Conservation (phyloP, 2,888 invertebrate genomes). For the Tipula helvola region DNA sequence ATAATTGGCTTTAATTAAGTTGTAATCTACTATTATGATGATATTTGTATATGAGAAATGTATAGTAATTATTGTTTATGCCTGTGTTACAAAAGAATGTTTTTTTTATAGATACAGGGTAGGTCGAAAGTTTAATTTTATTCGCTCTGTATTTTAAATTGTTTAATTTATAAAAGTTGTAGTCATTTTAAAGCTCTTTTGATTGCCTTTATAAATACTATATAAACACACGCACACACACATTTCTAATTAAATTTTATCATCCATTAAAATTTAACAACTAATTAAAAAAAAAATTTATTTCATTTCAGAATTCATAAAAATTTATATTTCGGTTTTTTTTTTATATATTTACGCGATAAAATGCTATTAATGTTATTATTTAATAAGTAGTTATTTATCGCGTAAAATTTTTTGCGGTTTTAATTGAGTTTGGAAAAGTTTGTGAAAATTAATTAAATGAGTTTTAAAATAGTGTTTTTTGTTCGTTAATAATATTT, state of each 20-base stretch:
- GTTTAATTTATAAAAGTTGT: too few relatives aligned
- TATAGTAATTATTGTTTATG: background rate
- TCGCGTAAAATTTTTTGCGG: background rate
- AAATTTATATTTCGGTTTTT: background rate
- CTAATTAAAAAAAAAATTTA: background rate
- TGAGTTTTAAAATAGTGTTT: background rate
- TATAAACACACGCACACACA: too few relatives aligned
- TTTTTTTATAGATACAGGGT: too few relatives aligned
- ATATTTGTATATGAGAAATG: background rate
- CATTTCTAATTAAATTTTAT: background rate
- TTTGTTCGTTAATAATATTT: background rate
- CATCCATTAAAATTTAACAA: background rate
- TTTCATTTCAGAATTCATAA: background rate
- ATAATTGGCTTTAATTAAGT: background rate
- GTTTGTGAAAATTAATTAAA: background rate
- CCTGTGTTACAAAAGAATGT: too few relatives aligned
- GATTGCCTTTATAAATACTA: too few relatives aligned
- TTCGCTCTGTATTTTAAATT: too few relatives aligned
- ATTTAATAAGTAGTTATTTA: background rate
- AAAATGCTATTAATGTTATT: background rate
- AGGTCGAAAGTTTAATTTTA: too few relatives aligned
- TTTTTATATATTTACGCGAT: background rate
- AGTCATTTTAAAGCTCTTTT: too few relatives aligned
- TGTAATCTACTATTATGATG: background rate
- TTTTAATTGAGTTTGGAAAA: background rate